Percentiles rank a stretch among this genome's conserved stretches.
These are phyloP conservation scores for Chlorodrepanis virens DNA, from an alignment of 2,113 vertebrate species.

Conservation along the genomic window DNA sequence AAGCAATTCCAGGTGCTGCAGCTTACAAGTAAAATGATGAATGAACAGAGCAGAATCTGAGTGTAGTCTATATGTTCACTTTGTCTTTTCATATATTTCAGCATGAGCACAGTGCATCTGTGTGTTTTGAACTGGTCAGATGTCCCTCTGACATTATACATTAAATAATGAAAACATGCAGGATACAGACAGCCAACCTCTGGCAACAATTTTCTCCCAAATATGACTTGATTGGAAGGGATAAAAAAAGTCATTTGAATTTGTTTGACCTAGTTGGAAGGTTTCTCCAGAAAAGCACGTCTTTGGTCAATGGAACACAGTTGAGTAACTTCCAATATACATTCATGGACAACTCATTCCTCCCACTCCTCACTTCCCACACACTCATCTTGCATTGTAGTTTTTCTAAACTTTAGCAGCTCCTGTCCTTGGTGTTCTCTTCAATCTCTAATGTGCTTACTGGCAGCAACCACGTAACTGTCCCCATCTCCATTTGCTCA, in stretches of 20 bases:
- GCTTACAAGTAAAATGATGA: neutral
- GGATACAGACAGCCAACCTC: neutral
- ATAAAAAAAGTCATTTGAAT: neutral
- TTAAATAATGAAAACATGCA: neutral
- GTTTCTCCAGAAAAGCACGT: neutral
- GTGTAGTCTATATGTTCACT: neutral
- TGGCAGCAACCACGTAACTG: neutral
- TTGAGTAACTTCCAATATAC: neutral
- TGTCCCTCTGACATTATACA: neutral
- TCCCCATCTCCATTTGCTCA: neutral
- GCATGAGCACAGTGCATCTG: neutral
- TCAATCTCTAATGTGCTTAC: neutral
- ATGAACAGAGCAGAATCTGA: neutral
- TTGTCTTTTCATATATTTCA: neutral
- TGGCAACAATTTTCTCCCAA: neutral
- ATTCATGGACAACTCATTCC: neutral
- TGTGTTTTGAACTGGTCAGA: neutral
- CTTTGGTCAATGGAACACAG: neutral
- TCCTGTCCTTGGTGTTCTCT: neutral
- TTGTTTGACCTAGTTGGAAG: neutral
- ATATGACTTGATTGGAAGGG: neutral
- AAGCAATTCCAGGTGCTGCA: neutral
- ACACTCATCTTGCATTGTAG: rapidly evolving
- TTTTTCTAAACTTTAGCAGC: neutral
- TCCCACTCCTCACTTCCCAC: neutral